A percentile compares a stretch with the other conserved stretches of the same genome.
These are phyloP conservation scores for Echeneis naucrates DNA, from an alignment of 2,797 vertebrate genomes.

Conservation along the genomic window DNA sequence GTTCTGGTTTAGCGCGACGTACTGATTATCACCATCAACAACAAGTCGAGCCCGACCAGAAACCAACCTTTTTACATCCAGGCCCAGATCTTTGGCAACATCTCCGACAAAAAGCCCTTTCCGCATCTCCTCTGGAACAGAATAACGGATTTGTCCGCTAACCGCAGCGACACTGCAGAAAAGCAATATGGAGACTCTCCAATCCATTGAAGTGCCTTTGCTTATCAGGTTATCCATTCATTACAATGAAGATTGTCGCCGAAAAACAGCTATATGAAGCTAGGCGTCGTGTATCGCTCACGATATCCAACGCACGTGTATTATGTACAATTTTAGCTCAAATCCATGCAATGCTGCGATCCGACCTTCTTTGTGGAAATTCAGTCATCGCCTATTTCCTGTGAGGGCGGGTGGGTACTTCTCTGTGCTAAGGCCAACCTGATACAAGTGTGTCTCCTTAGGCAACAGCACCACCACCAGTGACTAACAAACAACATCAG, in stretches of 20 bases:
- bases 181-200: slow-evolving; percentile 81
- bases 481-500: slow-evolving; percentile 33
- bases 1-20: slow-evolving; percentile 85
- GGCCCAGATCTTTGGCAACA: slow-evolving; percentile 86
- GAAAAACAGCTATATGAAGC: background rate
- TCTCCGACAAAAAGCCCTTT: slow-evolving; percentile 87
- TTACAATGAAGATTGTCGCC: background rate
- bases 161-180: slow-evolving; percentile 64
- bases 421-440: background rate
- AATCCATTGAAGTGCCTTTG: slow-evolving; percentile 2
- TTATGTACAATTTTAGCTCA: background rate
- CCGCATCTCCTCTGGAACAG: slow-evolving; percentile 89
- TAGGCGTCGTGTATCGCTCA: background rate
- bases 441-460: slow-evolving; percentile 48
- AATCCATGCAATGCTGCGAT: slow-evolving; percentile 13
- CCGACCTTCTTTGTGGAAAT: background rate
- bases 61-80: slow-evolving; percentile 85
- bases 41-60: slow-evolving; percentile 84
- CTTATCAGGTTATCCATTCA: slow-evolving; percentile 44
- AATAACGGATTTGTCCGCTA: slow-evolving; percentile 86
- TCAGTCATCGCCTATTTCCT: slow-evolving; percentile 7
- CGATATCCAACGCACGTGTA: background rate
- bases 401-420: slow-evolving; percentile 26
- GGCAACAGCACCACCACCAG: slow-evolving; percentile 81
- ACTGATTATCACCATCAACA: slow-evolving; percentile 81